Base-by-base conservation (phyloP, 2,888 invertebrate genomes). In the Nemapogon koenigi region DNA sequence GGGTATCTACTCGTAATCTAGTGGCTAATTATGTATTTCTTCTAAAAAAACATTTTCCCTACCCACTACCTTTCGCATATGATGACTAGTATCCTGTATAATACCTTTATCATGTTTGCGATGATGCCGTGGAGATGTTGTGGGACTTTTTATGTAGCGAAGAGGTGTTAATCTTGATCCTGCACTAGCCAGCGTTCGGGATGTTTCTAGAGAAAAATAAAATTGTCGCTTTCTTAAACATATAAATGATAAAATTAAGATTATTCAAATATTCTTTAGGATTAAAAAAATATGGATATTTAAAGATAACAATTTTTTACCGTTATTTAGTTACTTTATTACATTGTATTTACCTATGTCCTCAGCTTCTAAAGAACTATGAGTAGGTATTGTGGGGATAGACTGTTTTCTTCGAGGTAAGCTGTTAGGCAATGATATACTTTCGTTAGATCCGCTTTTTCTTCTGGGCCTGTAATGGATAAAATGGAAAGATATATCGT, bases 341-440 rank as follows among this genome's bases (percentile, higher is more conserved):
- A n/a, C n/a, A n/a, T n/a, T 26, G 31, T 16, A 17, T 14, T 38
- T 39, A 49, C 50, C 50, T 35, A 80, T 62, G 41, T 80, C 80
- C 57, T 76, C 75, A 11, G 81, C 80, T 60, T 80, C 80, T 37
- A 81, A 56, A 7, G 79, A 79, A 52, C 79, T 71, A 36, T 72
- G 45, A 35, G 73, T 66, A 42, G 81, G 65, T 51, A 81, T 50
- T 46, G 79, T 66, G 42, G 81, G 66, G 57, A 81, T 65, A 40
- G 83, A 67, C 35, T 83, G 83, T 57, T 84, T 83, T 55, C 86
- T 72, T 48, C 87, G 66, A 2, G 86, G 84, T 35, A 84, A 59
- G 51, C 83, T 84, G 28, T 83, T 83, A 11, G 84, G 84, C 40
- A 87, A 62, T 51, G 86, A 87, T 52, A 83, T 83, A 54, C 83